These are phyloP conservation scores for Drosophila heteroneura DNA, from an alignment of 2,888 invertebrate species.

Conservation along the genomic window DNA sequence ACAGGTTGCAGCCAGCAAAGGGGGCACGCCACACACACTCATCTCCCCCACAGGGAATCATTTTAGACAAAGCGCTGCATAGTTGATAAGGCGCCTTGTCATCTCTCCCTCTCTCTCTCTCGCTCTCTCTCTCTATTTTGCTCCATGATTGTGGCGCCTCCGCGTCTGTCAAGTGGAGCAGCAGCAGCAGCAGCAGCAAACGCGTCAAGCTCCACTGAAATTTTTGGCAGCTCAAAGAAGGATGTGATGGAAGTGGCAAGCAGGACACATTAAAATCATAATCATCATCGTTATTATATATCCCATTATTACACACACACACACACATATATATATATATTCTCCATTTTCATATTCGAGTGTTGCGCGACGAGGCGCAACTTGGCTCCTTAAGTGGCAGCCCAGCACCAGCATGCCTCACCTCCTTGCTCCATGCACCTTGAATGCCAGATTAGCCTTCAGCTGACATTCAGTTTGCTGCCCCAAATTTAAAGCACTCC, in stretches of 20 bases:
- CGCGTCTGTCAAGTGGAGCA: slow-evolving; percentile 56
- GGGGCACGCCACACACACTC: slow-evolving; percentile 20
- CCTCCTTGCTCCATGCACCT: background rate
- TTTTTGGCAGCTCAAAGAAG: slow-evolving; percentile 67
- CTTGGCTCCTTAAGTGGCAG: slow-evolving; percentile 53
- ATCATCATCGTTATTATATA: slow-evolving; percentile 25
- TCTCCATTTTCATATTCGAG: slow-evolving; percentile 12
- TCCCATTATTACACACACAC: slow-evolving; percentile 3
- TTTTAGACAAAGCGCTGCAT: slow-evolving; percentile 77
- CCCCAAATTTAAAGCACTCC: slow-evolving; percentile 24
- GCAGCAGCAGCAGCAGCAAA: slow-evolving; percentile 2
- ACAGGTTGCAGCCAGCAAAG: slow-evolving; percentile 49
- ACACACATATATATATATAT: background rate
- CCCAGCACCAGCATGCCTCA: background rate
- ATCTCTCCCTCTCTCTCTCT: background rate
- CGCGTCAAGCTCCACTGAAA: slow-evolving; percentile 63
- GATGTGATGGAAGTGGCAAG: slow-evolving; percentile 57
- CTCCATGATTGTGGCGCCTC: slow-evolving; percentile 23
- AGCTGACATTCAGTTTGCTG: slow-evolving; percentile 50
- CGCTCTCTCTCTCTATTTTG: background rate
- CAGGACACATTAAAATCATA: slow-evolving; percentile 16
- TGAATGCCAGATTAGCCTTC: slow-evolving; percentile 68
- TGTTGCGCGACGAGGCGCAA: slow-evolving; percentile 52
- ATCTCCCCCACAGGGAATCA: slow-evolving; percentile 40
- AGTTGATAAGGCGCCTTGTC: slow-evolving; percentile 74